A percentile compares a stretch with the other conserved stretches of the same genome.
phyloP scores from a whole-genome alignment of 2,797 vertebrate species.

The Intellagama lesueurii region DNA sequence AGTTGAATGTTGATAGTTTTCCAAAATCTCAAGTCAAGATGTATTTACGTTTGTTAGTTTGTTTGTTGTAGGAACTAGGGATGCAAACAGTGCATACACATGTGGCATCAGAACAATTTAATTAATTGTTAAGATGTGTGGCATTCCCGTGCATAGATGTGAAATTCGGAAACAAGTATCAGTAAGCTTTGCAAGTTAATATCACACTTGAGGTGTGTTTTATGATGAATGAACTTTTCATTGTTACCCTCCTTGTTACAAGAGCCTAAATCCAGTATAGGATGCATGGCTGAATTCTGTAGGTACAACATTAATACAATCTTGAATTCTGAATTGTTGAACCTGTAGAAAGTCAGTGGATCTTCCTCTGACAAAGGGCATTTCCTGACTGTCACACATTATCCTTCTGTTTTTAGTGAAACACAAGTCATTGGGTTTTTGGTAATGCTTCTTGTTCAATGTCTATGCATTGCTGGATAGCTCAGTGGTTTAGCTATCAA shows the following conservation, averaged over 20 bases:
- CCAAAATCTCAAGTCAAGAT: neutral
- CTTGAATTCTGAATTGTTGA: neutral
- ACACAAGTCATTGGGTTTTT: too few relatives aligned
- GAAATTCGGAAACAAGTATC: conserved; percentile 10
- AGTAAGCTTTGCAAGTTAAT: neutral
- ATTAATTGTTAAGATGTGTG: conserved; percentile 23
- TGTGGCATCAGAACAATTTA: conserved; percentile 41
- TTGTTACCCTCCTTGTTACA: neutral
- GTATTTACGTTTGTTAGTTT: conserved; percentile 27
- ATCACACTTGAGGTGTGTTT: neutral
- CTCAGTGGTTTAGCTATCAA: too few relatives aligned
- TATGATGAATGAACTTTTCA: conserved; percentile 25
- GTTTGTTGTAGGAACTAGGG: conserved; percentile 24
- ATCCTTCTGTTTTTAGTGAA: neutral
- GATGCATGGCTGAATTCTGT: neutral
- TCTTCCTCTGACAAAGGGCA: neutral
- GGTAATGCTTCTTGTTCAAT: neutral
- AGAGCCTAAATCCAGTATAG: neutral
- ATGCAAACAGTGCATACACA: conserved; percentile 29
- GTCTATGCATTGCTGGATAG: neutral
- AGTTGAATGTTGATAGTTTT: conserved; percentile 24
- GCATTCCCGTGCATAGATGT: neutral
- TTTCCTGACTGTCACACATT: neutral
- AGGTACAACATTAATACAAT: neutral
- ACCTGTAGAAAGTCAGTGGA: neutral